Base-by-base conservation (phyloP, 2,888 invertebrate species). In the Ferdinandea cuprea region DNA sequence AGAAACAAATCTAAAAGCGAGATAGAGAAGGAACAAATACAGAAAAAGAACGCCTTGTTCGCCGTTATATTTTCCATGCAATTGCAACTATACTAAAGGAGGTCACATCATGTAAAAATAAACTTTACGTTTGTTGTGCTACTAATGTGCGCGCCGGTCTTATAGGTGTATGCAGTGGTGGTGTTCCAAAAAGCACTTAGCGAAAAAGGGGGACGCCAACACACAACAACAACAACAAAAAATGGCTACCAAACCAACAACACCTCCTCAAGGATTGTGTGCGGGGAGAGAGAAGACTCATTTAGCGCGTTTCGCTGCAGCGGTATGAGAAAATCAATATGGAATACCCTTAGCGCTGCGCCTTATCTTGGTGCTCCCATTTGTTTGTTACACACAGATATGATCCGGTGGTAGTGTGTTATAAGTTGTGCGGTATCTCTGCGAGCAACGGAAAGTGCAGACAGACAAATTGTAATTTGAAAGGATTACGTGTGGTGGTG, bases 401-500 rank as follows among this genome's bases (percentile, higher is more conserved):
- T 61, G 19, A 35, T 17, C 30, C 6, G 50, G 13, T 21, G 52
- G 50, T 71, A 58, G 72, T 78, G 44, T 44, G 44, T 63, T 54
- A 56, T 72, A 42, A n/a, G n/a, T n/a, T n/a, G n/a, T 56, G 42
- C 13, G 30, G 30, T 61, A 61, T 68, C 73, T 56, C 48, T 46
- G 32, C 19, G 44, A 8, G 1, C n/a, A 17, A 46, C 50, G 54
- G 63, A 74, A 74, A 74, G 80, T 74, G 74, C 74, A 74, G 74
- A 69, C 74, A 65, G 74, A 80, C 74, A 80, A 80, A 74, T 80
- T 80, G 74, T 80, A 80, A 80, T 74, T 69, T 80, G 63, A 80
- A 80, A 69, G 80, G 74, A 80, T 80, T 80, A 69, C 50, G 40
- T 11, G n/a, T 25, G 56, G 28, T 52, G 50, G 44, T 65, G 58